A percentile compares a stretch with the other conserved stretches of the same genome.
Evolutionary conservation across 37 sponge, comb jelly and placozoan genomes (phyloP).

Genomic region (Theonella swinhoei): DNA sequence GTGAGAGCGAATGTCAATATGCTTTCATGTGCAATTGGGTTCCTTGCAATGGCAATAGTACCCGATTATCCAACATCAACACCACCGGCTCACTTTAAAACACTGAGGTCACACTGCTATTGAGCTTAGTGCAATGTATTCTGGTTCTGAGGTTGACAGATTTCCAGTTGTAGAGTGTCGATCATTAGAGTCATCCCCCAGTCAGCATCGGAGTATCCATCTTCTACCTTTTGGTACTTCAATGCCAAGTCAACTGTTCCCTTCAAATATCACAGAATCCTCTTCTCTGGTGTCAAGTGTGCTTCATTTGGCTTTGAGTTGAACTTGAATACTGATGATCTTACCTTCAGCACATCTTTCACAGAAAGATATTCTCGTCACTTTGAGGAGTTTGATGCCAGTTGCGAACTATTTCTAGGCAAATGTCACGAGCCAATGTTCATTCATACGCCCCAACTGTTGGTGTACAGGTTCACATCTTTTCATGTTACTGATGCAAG

Average conservation of each 20-base stretch:
- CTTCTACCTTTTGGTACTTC: slow-evolving; percentile 23
- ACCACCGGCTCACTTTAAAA: background rate
- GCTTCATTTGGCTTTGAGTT: slow-evolving; percentile 40
- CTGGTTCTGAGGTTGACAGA: slow-evolving; percentile 6
- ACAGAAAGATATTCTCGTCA: slow-evolving; percentile 41
- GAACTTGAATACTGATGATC: slow-evolving; percentile 42
- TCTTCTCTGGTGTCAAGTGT: slow-evolving; percentile 56
- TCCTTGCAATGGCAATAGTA: slow-evolving; percentile 49
- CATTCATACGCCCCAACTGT: slow-evolving; percentile 46
- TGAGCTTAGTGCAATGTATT: too few species aligned
- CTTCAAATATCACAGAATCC: slow-evolving; percentile 60
- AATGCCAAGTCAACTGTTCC: slow-evolving; percentile 23
- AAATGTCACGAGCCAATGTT: background rate
- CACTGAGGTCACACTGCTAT: slow-evolving; percentile 7
- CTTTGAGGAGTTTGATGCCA: slow-evolving; percentile 26
- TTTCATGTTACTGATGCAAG: background rate
- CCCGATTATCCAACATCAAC: slow-evolving; percentile 42
- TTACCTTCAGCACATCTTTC: slow-evolving; percentile 65
- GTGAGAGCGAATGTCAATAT: slow-evolving; percentile 29
- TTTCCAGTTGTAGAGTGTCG: slow-evolving; percentile 44
- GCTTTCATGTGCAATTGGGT: slow-evolving; percentile 29
- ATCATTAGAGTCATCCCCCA: slow-evolving; percentile 53
- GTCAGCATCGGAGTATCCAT: slow-evolving; percentile 58
- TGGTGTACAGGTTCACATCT: slow-evolving; percentile 47
- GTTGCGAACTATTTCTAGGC: slow-evolving; percentile 10